Evolutionary conservation across 2,888 invertebrate species (phyloP), one percentile per base, ranked within the genome.

Genomic region (Diadegma fenestrale): DNA sequence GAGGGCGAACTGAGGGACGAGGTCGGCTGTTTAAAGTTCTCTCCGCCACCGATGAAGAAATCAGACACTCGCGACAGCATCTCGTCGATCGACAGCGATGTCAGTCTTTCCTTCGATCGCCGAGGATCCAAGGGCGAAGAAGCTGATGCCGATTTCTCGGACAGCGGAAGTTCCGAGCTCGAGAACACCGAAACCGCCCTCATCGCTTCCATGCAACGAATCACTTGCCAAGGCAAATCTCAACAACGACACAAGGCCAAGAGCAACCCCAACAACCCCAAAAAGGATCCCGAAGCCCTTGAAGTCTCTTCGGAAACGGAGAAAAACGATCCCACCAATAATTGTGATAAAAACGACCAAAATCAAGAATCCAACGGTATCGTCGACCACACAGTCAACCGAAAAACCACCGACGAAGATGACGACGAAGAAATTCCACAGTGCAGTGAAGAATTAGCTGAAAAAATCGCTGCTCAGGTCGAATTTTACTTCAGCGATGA

Each of bases 401-500:
- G 78, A 63, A 82, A 80, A 82, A 95, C 72, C 91, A 94, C 81
- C 95, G 85, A 87, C 43, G 80, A 82, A 51, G 77, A 87, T 1
- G 86, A 84, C 2, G 90, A 91, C 5, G 89, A 91, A 41, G 93
- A 93, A 87, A 92, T 94, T 0, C 92, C 94, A 0, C 98, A 97
- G 0, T 84, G 86, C 66, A 96, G 96, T 88, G 97, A 97, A 5
- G 97, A 97, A 89, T 94, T 97, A 45, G 96, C 97, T 14, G 96
- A 96, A 86, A 96, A 97, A 90, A 98, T 98, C 89, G 96, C 97
- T 72, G 95, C 97, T 68, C 98, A 98, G 93, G 99, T 99, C 33
- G 99, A 99, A 94, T 98, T 97, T 93, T 99, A 99, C 94, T 99
- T 99, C 94, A 98, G 98, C 85, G 98, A 99, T 92, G 98, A 97